Base-by-base conservation (phyloP, 2,113 vertebrate species). In the Toxotes chatareus region DNA sequence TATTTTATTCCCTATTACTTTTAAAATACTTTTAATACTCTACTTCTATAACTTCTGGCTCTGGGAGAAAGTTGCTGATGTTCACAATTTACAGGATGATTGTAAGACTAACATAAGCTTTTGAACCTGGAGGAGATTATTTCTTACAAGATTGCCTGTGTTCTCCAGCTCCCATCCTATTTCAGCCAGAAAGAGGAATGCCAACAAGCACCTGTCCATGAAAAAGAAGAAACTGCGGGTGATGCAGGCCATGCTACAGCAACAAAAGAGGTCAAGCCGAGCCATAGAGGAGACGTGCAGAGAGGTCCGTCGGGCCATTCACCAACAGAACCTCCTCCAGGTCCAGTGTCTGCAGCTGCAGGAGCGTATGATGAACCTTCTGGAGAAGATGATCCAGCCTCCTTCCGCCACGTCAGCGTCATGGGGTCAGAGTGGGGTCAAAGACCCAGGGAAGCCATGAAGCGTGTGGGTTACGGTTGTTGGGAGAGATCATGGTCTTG, bases 301-400 rank as follows among this genome's bases (percentile, higher is more conserved):
- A 21, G 98, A 99, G 93, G 97, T 97, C 13, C 96, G 97, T 31
- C 95, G 97, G 7, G 96, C 97, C 86, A 92, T 99, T 92, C 97
- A 99, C 82, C 98, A 99, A 90, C 98, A 99, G 92, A 97, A 97
- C 94, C 94, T 99, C 82, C 94, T 99, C 71, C 97, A 99, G 94
- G 96, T 98, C 76, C 98, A 99, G 92, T 97, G 97, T 85, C 93
- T 99, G 84, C 97, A 99, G 93, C 94, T 99, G 56, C 98, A 99
- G 92, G 97, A 99, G 66, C 96, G 97, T 62, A 99, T 98, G 97
- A 98, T 99, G 97, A 98, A 97, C 91, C 95, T 99, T 70, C 93
- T 99, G 65, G 98, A 99, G 93, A 98, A 96, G 91, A 96, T 99
- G 95, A 95, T 99, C 19, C 95, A 96, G 75, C 84, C 86, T 21